Conservation (phyloP, 2,113 vertebrate species). For the Rostratula benghalensis region DNA sequence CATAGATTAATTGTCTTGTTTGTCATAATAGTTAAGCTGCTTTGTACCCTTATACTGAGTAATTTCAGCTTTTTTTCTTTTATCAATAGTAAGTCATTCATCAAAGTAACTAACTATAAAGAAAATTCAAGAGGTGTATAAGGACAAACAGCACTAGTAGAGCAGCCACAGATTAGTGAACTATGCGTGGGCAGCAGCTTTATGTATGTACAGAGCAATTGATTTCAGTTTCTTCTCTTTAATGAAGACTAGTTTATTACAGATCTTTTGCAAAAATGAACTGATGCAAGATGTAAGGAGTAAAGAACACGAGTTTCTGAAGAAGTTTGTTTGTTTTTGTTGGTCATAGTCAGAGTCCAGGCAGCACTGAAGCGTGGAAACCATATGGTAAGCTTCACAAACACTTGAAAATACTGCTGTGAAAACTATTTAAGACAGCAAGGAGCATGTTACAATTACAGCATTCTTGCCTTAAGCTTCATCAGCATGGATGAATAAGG, state of each 20-base stretch:
- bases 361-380: background rate
- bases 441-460: background rate
- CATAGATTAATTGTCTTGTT: background rate
- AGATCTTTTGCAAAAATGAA: background rate
- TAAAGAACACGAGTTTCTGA: background rate
- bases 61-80: background rate
- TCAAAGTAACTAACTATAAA: background rate
- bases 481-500: background rate
- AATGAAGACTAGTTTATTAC: background rate
- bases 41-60: background rate
- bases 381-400: slow-evolving; percentile 38
- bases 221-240: background rate
- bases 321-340: background rate
- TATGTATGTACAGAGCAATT: fast-evolving
- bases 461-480: background rate
- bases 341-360: background rate
- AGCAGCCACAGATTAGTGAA: background rate
- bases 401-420: slow-evolving; percentile 9
- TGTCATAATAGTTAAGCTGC: background rate
- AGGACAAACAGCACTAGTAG: background rate
- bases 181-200: background rate
- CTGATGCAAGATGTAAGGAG: background rate
- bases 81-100: background rate
- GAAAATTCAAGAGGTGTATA: background rate
- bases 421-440: background rate